A percentile compares a stretch with the other conserved stretches of the same genome.
Conservation (phyloP, 2,888 invertebrate species). For the Campopleginae sp. region DNA sequence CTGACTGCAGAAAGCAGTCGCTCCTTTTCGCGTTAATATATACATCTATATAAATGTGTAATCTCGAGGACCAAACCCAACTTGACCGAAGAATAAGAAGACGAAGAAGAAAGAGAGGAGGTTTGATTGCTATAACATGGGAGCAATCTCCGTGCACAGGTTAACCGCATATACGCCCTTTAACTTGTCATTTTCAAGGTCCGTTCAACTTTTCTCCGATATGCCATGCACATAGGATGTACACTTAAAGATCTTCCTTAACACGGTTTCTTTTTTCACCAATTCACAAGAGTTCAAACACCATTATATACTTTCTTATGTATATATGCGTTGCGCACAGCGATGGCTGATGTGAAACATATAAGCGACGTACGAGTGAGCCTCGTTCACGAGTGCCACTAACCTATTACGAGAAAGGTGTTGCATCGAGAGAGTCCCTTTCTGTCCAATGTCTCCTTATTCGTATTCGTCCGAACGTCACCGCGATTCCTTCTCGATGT, state of each 20-base stretch:
- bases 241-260: slow-evolving; percentile 11
- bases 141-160: slow-evolving; percentile 35
- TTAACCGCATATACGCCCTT: slow-evolving; percentile 40
- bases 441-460: neutral
- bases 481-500: neutral
- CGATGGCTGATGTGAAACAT: neutral
- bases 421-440: neutral
- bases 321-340: neutral
- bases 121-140: slow-evolving; percentile 32
- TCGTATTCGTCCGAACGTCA: neutral
- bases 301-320: neutral
- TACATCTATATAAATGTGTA: slow-evolving; percentile 22
- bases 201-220: slow-evolving; percentile 20
- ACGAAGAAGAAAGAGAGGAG: slow-evolving; percentile 4
- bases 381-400: slow-evolving; percentile 53
- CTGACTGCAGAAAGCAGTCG: neutral
- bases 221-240: neutral
- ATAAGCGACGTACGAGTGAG: slow-evolving; percentile 16
- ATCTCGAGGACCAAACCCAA: slow-evolving; percentile 71
- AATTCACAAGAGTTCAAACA: neutral
- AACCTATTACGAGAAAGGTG: slow-evolving; percentile 52
- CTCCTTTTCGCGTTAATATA: slow-evolving; percentile 4
- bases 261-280: slow-evolving; percentile 5
- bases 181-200: slow-evolving; percentile 15
- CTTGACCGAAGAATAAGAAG: slow-evolving; percentile 66